A percentile compares a stretch with the other conserved stretches of the same genome.
These are phyloP conservation scores for Drosophila hamatofila DNA, from an alignment of 2,888 invertebrate species.

Conservation along the genomic window DNA sequence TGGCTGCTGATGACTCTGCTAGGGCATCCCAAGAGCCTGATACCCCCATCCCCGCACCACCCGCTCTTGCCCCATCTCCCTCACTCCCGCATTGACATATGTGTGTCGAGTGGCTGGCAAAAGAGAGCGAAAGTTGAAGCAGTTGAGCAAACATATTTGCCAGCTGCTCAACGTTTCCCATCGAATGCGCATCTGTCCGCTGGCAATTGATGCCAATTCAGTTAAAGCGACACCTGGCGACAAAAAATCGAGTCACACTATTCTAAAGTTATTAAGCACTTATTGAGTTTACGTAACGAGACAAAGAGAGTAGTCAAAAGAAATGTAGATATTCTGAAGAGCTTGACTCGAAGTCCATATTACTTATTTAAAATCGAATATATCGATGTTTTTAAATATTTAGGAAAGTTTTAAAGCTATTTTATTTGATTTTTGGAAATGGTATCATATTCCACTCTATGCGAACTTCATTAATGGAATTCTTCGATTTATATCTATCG, in stretches of 20 bases:
- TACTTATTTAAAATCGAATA: neutral
- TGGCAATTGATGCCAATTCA: conserved; percentile 12
- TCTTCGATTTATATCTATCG: no score
- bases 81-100: conserved; percentile 30
- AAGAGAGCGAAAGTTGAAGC: conserved; percentile 67
- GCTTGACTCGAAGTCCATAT: neutral
- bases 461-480: no score
- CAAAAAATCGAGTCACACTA: neutral
- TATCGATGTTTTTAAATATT: neutral
- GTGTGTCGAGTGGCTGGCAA: conserved; percentile 61
- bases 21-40: conserved; percentile 10
- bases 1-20: conserved; percentile 46
- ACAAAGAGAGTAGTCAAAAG: neutral
- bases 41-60: accelerated
- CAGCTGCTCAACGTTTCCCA: conserved; percentile 20
- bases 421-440: no score
- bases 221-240: conserved; percentile 19
- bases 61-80: neutral
- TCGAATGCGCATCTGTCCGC: conserved; percentile 38
- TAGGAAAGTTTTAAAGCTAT: no score
- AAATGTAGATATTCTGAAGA: neutral
- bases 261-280: neutral
- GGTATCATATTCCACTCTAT: no score
- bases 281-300: conserved; percentile 1
- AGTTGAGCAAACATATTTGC: conserved; percentile 57